Base-by-base conservation (phyloP, 2,888 invertebrate species). In the Ecliptopera silaceata region DNA sequence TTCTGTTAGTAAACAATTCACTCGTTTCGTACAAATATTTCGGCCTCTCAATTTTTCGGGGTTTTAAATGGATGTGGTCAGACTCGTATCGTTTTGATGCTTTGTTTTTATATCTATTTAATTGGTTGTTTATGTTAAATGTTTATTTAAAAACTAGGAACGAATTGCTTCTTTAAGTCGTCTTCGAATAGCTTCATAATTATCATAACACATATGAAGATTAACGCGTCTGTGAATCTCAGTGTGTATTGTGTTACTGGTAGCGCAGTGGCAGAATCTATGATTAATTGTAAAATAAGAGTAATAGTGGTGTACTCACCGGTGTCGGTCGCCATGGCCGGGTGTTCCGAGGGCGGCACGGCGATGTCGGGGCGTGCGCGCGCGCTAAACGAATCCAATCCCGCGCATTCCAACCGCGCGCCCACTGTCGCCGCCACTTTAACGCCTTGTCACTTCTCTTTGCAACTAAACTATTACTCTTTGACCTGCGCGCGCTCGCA, bases 311-410 rank as follows among this genome's bases (percentile, higher is more conserved):
- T 45, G 61, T 61, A 84, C 88, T 86, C 66, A 92, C 92, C 89
- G 68, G 91, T 85, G 58, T 92, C 91, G 84, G 90, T 88, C 79
- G 91, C 90, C 92, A 92, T 92, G 85, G 88, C 86, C 78, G 88
- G 82, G 72, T 82, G 89, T 70, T 88, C 88, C 59, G 89, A 87
- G 80, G 92, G 91, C 86, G 91, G 89, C 91, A 90, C 88, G 82
- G 78, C 79, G 74, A 75, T 72, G 78, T 84, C 87, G 77, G 85
- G 82, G 81, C 88, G 89, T 82, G 84, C 82, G 82, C 87, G 88
- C 80, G 84, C 84, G 86, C 86, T 86, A 82, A 72, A 84, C 80
- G 84, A 68, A 70, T 88, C 88, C 84, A 84, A 86, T 85, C 89
- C 86, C 73, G 88, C 88, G 88, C 90, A 89, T 88, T 85, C 89